A percentile compares a stretch with the other conserved stretches of the same genome.
Evolutionary conservation across 2,888 invertebrate genomes (phyloP).

Genomic region (Orthosia gracilis): DNA sequence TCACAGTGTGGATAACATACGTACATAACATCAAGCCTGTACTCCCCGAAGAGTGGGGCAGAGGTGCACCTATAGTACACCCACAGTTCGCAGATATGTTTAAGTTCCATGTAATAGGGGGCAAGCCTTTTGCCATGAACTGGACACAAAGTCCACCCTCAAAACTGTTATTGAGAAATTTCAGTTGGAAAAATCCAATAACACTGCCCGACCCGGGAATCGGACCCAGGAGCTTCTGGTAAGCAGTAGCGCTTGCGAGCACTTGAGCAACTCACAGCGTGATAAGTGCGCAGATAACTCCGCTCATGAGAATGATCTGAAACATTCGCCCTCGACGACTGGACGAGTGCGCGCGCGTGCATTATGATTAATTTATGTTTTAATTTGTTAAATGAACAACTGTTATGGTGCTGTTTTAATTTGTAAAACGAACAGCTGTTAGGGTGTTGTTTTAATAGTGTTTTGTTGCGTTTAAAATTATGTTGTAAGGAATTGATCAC

Average conservation of each 20-base stretch:
- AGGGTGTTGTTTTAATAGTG: constrained; percentile 21
- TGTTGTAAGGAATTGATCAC: neutral
- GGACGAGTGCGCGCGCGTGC: neutral
- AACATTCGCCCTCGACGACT: constrained; percentile 9
- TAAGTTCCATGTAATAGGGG: too few species aligned
- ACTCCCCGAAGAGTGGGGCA: too few species aligned
- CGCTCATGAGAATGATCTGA: neutral
- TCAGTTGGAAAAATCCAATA: too few species aligned
- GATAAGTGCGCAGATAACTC: constrained; percentile 15
- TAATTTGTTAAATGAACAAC: constrained; percentile 31
- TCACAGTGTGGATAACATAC: neutral
- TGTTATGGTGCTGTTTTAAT: constrained; percentile 24
- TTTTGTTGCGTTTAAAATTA: constrained; percentile 15
- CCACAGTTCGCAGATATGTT: too few species aligned
- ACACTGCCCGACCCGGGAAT: too few species aligned
- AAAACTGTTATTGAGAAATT: too few species aligned
- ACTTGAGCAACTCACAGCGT: neutral
- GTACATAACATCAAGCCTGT: too few species aligned
- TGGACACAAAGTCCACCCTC: too few species aligned
- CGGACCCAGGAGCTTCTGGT: too few species aligned
- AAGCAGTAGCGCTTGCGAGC: too few species aligned
- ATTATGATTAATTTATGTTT: constrained; percentile 40
- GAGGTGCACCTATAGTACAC: too few species aligned
- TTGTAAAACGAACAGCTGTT: constrained; percentile 22
- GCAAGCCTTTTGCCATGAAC: too few species aligned